phyloP scores from a whole-genome alignment of 2,888 invertebrate genomes.

The Synanthedon tipuliformis region DNA sequence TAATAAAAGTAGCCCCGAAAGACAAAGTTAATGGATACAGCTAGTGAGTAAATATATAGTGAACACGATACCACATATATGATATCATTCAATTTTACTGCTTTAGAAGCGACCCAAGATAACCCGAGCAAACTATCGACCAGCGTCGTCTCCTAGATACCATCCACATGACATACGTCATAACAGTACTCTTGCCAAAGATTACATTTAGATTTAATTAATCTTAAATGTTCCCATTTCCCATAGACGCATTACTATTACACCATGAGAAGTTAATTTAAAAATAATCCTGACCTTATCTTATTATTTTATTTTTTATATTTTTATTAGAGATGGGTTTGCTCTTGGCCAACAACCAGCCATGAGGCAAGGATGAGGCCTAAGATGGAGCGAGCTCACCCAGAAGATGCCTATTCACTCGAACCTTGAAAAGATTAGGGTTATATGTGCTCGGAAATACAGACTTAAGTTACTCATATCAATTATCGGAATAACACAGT shows the following conservation, averaged over 20 bases:
- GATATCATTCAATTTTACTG: constrained; percentile 69
- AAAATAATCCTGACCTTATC: background rate
- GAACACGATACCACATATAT: constrained; percentile 51
- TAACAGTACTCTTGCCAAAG: constrained; percentile 18
- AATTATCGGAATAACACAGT: too few relatives aligned
- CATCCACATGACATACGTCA: constrained; percentile 34
- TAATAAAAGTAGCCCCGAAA: too few relatives aligned
- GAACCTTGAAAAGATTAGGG: too few relatives aligned
- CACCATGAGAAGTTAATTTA: background rate
- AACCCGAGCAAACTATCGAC: constrained; percentile 55
- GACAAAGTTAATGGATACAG: constrained; percentile 28
- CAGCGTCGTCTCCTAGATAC: constrained; percentile 47
- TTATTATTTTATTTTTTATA: too few relatives aligned
- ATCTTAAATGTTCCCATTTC: background rate
- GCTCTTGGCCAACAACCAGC: too few relatives aligned
- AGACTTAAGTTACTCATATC: background rate
- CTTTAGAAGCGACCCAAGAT: constrained; percentile 63
- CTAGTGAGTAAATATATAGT: constrained; percentile 62
- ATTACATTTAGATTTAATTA: constrained; percentile 1
- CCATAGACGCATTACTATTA: background rate
- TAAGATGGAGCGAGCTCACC: too few relatives aligned
- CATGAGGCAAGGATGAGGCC: too few relatives aligned
- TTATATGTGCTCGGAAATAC: too few relatives aligned
- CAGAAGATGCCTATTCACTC: too few relatives aligned
- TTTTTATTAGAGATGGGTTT: too few relatives aligned